Evolutionary conservation across 2,797 vertebrate species (phyloP).

Genomic region (Helarctos malayanus): DNA sequence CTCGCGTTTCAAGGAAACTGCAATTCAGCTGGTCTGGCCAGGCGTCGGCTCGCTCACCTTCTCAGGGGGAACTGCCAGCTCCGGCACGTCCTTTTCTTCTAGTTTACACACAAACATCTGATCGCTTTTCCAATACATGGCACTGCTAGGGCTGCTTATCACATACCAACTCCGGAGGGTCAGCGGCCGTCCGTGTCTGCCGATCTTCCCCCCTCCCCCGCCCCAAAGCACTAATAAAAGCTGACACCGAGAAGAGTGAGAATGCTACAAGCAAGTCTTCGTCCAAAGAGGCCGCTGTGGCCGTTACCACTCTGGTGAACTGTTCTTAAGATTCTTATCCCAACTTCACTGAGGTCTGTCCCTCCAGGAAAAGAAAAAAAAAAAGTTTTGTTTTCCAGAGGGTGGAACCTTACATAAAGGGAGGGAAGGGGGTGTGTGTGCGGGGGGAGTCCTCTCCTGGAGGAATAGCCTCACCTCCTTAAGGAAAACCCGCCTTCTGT

Average conservation of each 20-base stretch:
- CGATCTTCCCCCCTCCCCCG: slow-evolving; percentile 15
- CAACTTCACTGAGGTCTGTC: slow-evolving; percentile 83
- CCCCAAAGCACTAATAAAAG: slow-evolving; percentile 32
- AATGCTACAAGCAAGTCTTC: not conserved
- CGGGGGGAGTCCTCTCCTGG: slow-evolving; percentile 77
- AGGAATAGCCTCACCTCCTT: slow-evolving; percentile 92
- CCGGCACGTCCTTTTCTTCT: slow-evolving; percentile 90
- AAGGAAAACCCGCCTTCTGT: slow-evolving; percentile 89
- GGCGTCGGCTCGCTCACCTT: slow-evolving; percentile 91
- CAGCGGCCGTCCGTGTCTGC: slow-evolving; percentile 62
- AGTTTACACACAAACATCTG: slow-evolving; percentile 92
- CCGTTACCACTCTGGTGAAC: not conserved
- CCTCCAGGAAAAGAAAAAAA: slow-evolving; percentile 81
- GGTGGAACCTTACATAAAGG: slow-evolving; percentile 90
- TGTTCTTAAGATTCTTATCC: slow-evolving; percentile 69
- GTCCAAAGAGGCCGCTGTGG: slow-evolving; percentile 56
- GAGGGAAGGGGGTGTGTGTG: slow-evolving; percentile 45
- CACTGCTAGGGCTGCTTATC: slow-evolving; percentile 83
- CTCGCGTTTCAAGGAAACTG: slow-evolving; percentile 28
- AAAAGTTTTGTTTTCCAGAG: slow-evolving; percentile 91
- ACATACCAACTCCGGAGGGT: slow-evolving; percentile 85
- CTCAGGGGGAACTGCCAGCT: slow-evolving; percentile 88
- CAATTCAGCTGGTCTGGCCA: not conserved
- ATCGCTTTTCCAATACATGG: slow-evolving; percentile 97
- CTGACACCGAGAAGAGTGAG: not conserved